phyloP scores from a whole-genome alignment of 2,888 invertebrate genomes.

The Plagodis pulveraria region DNA sequence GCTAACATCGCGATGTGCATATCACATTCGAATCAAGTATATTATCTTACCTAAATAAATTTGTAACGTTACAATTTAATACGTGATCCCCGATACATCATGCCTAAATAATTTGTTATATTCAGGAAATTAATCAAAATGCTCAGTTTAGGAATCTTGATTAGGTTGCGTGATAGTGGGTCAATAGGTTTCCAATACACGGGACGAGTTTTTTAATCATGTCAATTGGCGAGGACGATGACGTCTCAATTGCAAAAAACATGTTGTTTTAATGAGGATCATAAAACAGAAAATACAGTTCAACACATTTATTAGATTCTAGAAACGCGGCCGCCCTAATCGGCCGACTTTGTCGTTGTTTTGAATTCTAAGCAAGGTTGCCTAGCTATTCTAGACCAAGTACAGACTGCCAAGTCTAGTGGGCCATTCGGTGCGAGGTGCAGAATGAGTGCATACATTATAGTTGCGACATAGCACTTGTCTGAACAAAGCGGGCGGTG shows the following conservation, averaged over 20 bases:
- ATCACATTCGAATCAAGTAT: no score
- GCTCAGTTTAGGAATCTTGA: neutral
- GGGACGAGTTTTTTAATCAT: constrained; percentile 13
- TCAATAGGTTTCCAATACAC: constrained; percentile 20
- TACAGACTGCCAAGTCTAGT: constrained; percentile 26
- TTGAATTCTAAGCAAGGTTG: constrained; percentile 12
- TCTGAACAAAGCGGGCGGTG: constrained; percentile 4
- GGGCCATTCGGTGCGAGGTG: constrained; percentile 12
- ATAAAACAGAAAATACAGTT: constrained; percentile 4
- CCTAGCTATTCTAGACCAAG: constrained; percentile 22
- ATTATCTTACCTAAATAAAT: no score
- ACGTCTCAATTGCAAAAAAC: constrained; percentile 10
- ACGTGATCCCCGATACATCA: no score
- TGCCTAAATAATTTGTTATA: no score
- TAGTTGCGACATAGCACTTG: neutral
- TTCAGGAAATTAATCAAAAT: no score
- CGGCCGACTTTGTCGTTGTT: neutral
- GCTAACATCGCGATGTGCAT: no score
- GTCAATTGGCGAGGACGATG: constrained; percentile 9
- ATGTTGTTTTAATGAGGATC: constrained; percentile 1
- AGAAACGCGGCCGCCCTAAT: constrained; percentile 3
- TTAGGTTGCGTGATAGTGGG: constrained; percentile 6
- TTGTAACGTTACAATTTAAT: no score
- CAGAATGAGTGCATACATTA: neutral
- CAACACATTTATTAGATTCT: constrained; percentile 1